Percentiles rank a stretch among this genome's conserved stretches.
Conservation (phyloP, 2,797 vertebrate genomes). For the Crax fasciolata region DNA sequence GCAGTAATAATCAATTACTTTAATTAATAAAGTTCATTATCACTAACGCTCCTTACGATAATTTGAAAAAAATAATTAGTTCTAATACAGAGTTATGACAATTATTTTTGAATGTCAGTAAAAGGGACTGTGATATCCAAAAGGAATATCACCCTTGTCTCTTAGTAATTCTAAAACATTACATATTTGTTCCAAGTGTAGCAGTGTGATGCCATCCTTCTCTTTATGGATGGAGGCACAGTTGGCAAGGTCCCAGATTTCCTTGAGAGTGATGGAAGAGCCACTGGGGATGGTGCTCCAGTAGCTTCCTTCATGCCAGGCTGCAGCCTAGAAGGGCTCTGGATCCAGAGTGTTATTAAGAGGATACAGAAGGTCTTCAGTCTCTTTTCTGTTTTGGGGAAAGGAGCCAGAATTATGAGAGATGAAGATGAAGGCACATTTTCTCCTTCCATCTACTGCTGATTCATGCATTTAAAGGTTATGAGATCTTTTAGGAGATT, state of each 20-base stretch:
- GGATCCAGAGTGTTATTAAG: not conserved
- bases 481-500: not conserved
- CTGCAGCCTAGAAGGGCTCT: not conserved
- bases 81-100: not conserved
- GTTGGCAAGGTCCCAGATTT: not conserved
- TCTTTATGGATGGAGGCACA: fast-evolving
- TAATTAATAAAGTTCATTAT: not conserved
- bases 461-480: not conserved
- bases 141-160: not conserved
- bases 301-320: fast-evolving
- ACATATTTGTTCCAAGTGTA: not conserved
- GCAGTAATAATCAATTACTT: not conserved
- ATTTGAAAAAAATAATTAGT: not conserved
- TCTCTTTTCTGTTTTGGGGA: not conserved
- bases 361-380: not conserved
- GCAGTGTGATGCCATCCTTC: not conserved
- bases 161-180: not conserved
- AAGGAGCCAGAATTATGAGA: not conserved
- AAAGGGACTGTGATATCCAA: not conserved
- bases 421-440: not conserved
- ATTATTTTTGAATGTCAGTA: not conserved
- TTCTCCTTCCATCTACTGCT: not conserved
- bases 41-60: not conserved
- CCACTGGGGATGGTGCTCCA: not conserved
- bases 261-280: not conserved